These are phyloP conservation scores for Aphelenchoides besseyi DNA, from an alignment of 1,140 invertebrate genomes.

Conservation along the genomic window DNA sequence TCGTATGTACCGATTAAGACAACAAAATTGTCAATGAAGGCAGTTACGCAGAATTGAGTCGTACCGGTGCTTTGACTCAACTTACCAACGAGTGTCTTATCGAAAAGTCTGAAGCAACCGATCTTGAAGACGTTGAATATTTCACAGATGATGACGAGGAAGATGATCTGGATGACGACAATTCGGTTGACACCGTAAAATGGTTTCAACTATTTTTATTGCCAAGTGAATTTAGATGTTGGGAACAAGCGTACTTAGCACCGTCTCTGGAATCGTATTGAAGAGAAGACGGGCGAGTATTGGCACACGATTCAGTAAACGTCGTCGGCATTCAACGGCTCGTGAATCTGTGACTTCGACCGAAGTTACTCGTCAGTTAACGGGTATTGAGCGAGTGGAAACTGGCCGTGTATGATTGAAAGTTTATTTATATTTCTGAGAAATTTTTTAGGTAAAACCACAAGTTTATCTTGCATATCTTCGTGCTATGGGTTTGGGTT, in stretches of 20 bases:
- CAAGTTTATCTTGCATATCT: slow-evolving; percentile 53
- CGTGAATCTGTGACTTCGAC: slow-evolving; percentile 32
- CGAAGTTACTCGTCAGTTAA: slow-evolving; percentile 31
- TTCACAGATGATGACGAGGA: not conserved
- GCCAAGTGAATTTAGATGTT: slow-evolving; percentile 36
- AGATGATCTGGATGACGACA: slow-evolving; percentile 10
- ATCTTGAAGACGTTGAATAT: not conserved
- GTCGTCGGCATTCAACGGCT: slow-evolving; percentile 38
- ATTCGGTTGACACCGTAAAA: slow-evolving; percentile 20
- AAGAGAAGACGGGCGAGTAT: slow-evolving; percentile 31
- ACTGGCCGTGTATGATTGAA: slow-evolving; percentile 51
- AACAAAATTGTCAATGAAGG: slow-evolving; percentile 50
- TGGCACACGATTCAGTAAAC: not conserved
- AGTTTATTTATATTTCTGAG: not conserved
- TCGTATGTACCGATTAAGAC: slow-evolving; percentile 34
- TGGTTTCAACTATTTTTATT: not conserved
- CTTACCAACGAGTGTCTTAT: slow-evolving; percentile 47
- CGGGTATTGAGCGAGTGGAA: slow-evolving; percentile 51
- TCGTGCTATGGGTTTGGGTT: slow-evolving; percentile 51
- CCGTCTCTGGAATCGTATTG: slow-evolving; percentile 53
- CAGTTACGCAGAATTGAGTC: slow-evolving; percentile 49
- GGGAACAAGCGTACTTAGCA: slow-evolving; percentile 55
- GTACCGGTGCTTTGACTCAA: slow-evolving; percentile 50
- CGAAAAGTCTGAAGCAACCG: slow-evolving; percentile 5
- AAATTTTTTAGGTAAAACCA: slow-evolving; percentile 50